phyloP scores from a whole-genome alignment of 1,140 invertebrate species.

The Danaus plexippus region DNA sequence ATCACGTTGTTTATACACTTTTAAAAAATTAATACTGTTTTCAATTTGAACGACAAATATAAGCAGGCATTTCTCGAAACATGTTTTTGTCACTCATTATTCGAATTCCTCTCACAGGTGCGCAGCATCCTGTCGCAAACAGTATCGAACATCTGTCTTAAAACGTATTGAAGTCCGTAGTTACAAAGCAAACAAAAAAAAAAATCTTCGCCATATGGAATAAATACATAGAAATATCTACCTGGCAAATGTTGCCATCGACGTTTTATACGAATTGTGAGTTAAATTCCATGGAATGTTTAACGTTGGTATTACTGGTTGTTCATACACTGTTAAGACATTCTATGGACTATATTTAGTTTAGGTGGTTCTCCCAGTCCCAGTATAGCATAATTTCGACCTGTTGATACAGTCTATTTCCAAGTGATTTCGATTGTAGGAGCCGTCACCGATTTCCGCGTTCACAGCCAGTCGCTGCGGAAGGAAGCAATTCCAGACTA shows the following conservation, averaged over 20 bases:
- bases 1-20: not conserved
- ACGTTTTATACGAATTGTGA: not conserved
- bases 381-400: conserved; percentile 18
- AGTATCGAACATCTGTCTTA: conserved; percentile 55
- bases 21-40: not conserved
- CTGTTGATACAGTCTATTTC: conserved; percentile 62
- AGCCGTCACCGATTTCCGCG: conserved; percentile 56
- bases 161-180: conserved; percentile 17
- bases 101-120: conserved; percentile 53
- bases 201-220: conserved; percentile 16
- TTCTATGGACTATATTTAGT: not conserved
- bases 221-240: conserved; percentile 12
- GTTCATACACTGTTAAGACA: conserved; percentile 13
- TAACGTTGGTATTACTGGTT: not conserved
- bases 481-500: conserved; percentile 61
- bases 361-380: not conserved
- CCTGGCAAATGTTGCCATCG: conserved; percentile 10
- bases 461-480: conserved; percentile 39
- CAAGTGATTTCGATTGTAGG: conserved; percentile 43
- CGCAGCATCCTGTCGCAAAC: conserved; percentile 50
- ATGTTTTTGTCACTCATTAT: conserved; percentile 43
- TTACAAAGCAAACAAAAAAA: conserved; percentile 9
- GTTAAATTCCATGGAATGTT: conserved; percentile 2
- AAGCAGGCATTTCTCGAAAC: conserved; percentile 1
- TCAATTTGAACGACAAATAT: not conserved